Percentiles rank a stretch among this genome's conserved stretches.
phyloP scores from a whole-genome alignment of 2,888 invertebrate species.

The Fissipunctia ypsillon region DNA sequence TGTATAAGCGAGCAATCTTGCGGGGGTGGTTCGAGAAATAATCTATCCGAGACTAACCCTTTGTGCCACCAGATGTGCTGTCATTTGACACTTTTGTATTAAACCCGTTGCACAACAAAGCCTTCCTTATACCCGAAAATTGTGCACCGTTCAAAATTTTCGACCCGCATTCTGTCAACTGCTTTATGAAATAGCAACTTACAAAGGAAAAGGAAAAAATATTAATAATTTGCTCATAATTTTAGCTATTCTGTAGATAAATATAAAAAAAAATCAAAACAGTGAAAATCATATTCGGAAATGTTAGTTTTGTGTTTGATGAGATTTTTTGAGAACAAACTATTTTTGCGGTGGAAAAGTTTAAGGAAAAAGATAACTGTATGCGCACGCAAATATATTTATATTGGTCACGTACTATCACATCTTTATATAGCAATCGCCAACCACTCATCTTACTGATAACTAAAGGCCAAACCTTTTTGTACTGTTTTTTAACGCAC shows the following conservation, averaged over 20 bases:
- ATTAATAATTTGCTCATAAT: conserved; percentile 40
- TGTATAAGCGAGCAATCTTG: conserved; percentile 89
- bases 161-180: conserved; percentile 87
- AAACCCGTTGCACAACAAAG: conserved; percentile 90
- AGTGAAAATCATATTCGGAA: not conserved
- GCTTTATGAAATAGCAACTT: conserved; percentile 76
- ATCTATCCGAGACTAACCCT: conserved; percentile 89
- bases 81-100: conserved; percentile 91
- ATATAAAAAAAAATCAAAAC: not conserved
- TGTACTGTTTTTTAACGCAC: conserved; percentile 42
- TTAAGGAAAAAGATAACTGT: conserved; percentile 42
- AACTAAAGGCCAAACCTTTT: conserved; percentile 46
- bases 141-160: conserved; percentile 87
- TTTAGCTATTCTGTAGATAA: conserved; percentile 4
- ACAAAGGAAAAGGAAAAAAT: conserved; percentile 65
- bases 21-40: conserved; percentile 90
- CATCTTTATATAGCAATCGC: conserved; percentile 45
- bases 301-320: not conserved
- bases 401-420: conserved; percentile 27
- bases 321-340: not conserved
- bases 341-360: conserved; percentile 11
- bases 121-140: conserved; percentile 89
- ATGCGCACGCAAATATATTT: conserved; percentile 16
- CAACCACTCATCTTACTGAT: conserved; percentile 53
- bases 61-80: conserved; percentile 90